phyloP scores from a whole-genome alignment of 2,888 invertebrate genomes.

The Cerastoderma edule region DNA sequence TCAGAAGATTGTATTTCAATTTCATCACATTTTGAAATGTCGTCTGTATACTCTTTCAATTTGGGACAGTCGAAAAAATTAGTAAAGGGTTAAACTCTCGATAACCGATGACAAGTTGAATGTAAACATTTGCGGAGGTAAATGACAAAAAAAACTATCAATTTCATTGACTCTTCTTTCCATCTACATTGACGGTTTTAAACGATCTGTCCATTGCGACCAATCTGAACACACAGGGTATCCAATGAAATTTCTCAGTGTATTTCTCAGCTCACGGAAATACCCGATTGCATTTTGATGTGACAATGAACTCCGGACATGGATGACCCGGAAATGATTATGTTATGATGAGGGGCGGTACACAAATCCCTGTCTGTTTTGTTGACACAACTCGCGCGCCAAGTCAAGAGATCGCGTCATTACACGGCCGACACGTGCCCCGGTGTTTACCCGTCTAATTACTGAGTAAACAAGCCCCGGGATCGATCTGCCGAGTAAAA shows the following conservation, averaged over 20 bases:
- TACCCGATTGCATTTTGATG: too few species aligned
- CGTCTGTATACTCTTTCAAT: too few species aligned
- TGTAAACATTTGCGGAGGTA: conserved; percentile 5
- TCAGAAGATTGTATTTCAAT: too few species aligned
- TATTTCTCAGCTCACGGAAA: too few species aligned
- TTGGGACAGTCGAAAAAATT: too few species aligned
- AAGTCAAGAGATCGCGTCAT: conserved; percentile 23
- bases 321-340: conserved; percentile 43
- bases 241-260: too few species aligned
- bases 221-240: too few species aligned
- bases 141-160: background rate
- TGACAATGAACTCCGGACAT: conserved; percentile 30
- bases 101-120: too few species aligned
- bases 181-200: conserved; percentile 35
- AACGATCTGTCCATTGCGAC: conserved; percentile 38
- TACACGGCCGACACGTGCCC: conserved; percentile 46
- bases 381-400: conserved; percentile 57
- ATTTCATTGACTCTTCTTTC: conserved; percentile 15
- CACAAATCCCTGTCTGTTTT: conserved; percentile 48
- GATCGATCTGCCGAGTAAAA: conserved; percentile 8
- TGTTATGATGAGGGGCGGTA: conserved; percentile 34
- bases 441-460: conserved; percentile 57
- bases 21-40: too few species aligned
- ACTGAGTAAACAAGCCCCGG: conserved; percentile 33
- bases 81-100: too few species aligned